Evolutionary conservation across 2,888 invertebrate species (phyloP).

Genomic region (Patella caerulea): DNA sequence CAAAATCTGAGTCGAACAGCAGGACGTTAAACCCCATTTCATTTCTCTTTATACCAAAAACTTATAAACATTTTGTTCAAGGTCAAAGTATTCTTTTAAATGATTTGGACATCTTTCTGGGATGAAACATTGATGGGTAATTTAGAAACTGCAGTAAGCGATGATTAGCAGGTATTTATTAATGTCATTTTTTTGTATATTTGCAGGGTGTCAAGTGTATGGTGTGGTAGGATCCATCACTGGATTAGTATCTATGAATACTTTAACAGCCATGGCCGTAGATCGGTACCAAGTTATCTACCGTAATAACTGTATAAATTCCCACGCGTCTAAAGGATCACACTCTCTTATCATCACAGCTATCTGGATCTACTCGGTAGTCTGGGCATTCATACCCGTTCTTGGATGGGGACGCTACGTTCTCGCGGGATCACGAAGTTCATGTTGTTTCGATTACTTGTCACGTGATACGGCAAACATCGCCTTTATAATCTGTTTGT

Average conservation of each 20-base stretch:
- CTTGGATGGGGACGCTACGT: conserved; percentile 49
- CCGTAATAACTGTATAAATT: conserved; percentile 7
- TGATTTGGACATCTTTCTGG: no score
- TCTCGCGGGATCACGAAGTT: conserved; percentile 45
- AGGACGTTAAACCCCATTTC: no score
- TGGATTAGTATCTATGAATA: conserved; percentile 52
- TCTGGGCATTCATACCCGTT: conserved; percentile 43
- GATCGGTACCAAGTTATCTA: conserved; percentile 47
- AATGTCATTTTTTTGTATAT: not conserved
- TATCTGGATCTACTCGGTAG: conserved; percentile 45
- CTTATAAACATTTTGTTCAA: no score
- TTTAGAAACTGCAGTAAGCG: no score
- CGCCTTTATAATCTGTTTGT: conserved; percentile 44
- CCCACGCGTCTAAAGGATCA: conserved; percentile 26
- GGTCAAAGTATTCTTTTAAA: no score
- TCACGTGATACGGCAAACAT: conserved; percentile 35
- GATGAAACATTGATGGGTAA: no score
- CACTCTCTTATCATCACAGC: conserved; percentile 19
- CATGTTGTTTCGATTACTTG: conserved; percentile 53
- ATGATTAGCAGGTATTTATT: no score
- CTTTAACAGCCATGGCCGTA: conserved; percentile 45
- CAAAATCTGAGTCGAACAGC: no score
- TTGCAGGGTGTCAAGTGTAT: conserved; percentile 48
- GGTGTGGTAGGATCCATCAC: conserved; percentile 42
- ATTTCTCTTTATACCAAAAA: no score